These are phyloP conservation scores for Hydrochoerus hydrochaeris DNA, from an alignment of 2,113 vertebrate genomes.

Conservation along the genomic window DNA sequence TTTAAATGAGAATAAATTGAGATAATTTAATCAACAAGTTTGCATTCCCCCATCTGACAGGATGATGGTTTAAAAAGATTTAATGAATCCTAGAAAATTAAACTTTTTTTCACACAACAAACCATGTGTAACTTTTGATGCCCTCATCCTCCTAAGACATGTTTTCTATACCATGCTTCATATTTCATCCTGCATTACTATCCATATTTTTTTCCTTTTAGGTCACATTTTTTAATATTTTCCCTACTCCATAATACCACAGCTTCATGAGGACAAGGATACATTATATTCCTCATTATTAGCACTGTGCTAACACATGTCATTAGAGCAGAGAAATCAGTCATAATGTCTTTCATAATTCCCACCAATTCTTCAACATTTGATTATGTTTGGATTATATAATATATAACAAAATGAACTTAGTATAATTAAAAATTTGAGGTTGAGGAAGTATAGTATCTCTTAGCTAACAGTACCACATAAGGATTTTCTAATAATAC, in stretches of 20 bases:
- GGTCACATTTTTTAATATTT: background rate
- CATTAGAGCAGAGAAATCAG: background rate
- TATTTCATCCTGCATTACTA: background rate
- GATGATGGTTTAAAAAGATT: background rate
- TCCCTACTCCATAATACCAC: accelerated
- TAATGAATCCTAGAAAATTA: background rate
- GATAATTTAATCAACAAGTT: background rate
- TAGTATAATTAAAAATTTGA: constrained; percentile 32
- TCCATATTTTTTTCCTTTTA: background rate
- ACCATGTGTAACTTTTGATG: background rate
- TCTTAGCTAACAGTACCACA: background rate
- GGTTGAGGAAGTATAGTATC: background rate
- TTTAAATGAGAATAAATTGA: background rate
- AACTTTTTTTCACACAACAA: background rate
- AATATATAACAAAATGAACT: constrained; percentile 12
- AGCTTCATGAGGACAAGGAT: background rate
- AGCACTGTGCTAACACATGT: background rate
- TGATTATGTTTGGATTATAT: constrained; percentile 40
- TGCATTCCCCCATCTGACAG: background rate
- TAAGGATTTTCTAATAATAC: constrained; percentile 10
- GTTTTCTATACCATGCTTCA: background rate
- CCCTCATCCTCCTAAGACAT: background rate
- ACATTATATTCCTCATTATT: background rate
- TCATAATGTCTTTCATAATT: background rate
- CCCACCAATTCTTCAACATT: background rate